phyloP scores from a whole-genome alignment of 2,888 invertebrate genomes.

The Trissolcus brochymenae region DNA sequence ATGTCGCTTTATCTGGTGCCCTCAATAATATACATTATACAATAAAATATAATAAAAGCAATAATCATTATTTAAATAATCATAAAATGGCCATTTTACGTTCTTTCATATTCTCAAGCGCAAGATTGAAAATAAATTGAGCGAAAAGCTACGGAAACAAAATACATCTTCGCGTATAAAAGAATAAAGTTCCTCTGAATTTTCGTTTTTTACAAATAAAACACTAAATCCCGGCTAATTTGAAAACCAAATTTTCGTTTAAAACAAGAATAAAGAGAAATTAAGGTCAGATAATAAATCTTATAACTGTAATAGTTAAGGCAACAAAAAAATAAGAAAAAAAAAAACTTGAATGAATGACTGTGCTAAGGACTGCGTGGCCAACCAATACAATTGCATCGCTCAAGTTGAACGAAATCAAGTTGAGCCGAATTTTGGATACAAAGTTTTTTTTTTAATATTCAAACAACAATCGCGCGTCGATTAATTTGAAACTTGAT shows the following conservation, averaged over 20 bases:
- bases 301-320: conserved; percentile 6
- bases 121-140: conserved; percentile 21
- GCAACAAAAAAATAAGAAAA: conserved; percentile 29
- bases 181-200: conserved; percentile 23
- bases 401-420: not conserved
- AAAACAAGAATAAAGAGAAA: no score
- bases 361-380: conserved; percentile 21
- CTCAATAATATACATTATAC: no score
- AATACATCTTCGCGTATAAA: not conserved
- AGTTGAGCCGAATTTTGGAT: not conserved
- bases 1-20: no score
- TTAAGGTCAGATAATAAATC: no score
- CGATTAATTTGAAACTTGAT: not conserved
- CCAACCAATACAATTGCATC: not conserved
- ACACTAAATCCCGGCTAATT: not conserved
- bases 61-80: conserved; percentile 41
- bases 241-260: no score
- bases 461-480: not conserved
- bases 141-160: conserved; percentile 1
- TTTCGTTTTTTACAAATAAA: conserved; percentile 17
- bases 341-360: conserved; percentile 10
- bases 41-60: conserved; percentile 19
- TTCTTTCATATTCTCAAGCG: conserved; percentile 31
- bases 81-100: conserved; percentile 30
- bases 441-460: not conserved